Evolutionary conservation across 1,140 invertebrate genomes (phyloP).

Genomic region (Drosophila lacertosa): DNA sequence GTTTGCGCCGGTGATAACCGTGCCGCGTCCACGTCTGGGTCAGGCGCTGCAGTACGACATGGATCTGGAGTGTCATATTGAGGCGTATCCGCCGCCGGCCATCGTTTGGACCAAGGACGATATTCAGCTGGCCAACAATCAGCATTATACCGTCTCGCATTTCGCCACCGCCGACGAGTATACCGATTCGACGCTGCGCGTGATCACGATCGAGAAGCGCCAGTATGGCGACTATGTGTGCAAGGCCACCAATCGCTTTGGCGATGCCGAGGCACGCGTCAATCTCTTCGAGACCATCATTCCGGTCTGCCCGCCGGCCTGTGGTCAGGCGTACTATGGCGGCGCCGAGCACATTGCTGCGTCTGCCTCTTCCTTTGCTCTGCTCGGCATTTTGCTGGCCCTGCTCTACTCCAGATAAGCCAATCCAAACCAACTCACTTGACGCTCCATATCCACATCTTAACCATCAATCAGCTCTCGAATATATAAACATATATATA

Average conservation of each 20-base stretch:
- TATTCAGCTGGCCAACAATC: conserved; percentile 92
- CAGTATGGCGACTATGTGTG: conserved; percentile 95
- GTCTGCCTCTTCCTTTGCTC: conserved; percentile 68
- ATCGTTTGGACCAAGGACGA: conserved; percentile 95
- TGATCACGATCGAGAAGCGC: conserved; percentile 95
- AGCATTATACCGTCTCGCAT: conserved; percentile 94
- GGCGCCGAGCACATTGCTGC: conserved; percentile 84
- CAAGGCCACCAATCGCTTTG: conserved; percentile 94
- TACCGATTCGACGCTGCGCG: conserved; percentile 93
- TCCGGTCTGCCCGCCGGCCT: conserved; percentile 96
- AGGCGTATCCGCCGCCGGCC: conserved; percentile 95
- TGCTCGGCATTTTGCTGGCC: conserved; percentile 66
- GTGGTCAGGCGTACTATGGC: conserved; percentile 89
- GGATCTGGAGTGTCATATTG: conserved; percentile 96
- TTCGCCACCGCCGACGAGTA: conserved; percentile 95
- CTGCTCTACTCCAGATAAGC: conserved; percentile 79
- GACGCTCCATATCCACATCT: conserved; percentile 31
- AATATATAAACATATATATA: conserved; percentile 55
- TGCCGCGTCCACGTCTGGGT: conserved; percentile 91
- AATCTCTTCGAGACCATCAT: conserved; percentile 95
- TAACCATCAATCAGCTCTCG: conserved; percentile 51
- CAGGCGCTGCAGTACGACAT: conserved; percentile 96
- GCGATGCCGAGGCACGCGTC: conserved; percentile 90
- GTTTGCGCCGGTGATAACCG: conserved; percentile 93
- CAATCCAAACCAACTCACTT: conserved; percentile 31